Evolutionary conservation across 2,888 invertebrate species (phyloP).

Genomic region (Napeogenes sylphis): DNA sequence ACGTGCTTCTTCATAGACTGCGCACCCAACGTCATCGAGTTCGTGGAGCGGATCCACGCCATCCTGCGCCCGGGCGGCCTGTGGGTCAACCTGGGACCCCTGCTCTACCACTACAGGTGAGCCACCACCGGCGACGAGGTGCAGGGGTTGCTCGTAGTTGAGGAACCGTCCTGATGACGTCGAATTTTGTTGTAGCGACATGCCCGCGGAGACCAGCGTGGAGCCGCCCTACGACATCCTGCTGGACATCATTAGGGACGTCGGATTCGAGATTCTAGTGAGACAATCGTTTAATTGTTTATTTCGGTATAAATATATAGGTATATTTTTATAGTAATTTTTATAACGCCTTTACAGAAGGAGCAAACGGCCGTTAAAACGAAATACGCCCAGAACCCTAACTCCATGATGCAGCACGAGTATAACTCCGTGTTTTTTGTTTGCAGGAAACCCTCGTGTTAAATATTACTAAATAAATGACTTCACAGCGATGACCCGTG

Average conservation of each 20-base stretch:
- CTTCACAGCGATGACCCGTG: not conserved
- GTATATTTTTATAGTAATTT: not conserved
- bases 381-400: conserved; percentile 93
- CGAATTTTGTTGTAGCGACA: conserved; percentile 75
- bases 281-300: conserved; percentile 36
- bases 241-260: conserved; percentile 84
- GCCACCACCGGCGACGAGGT: too few relatives aligned
- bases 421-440: conserved; percentile 96
- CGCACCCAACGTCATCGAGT: conserved; percentile 96
- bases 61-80: conserved; percentile 93
- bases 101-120: conserved; percentile 91
- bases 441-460: conserved; percentile 84
- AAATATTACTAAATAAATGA: not conserved
- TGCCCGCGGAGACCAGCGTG: conserved; percentile 91
- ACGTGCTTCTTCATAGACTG: conserved; percentile 99
- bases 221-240: conserved; percentile 95
- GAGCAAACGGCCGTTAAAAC: conserved; percentile 88
- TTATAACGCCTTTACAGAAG: conserved; percentile 74
- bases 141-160: too few relatives aligned
- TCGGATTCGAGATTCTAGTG: conserved; percentile 89
- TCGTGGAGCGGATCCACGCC: conserved; percentile 93
- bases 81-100: conserved; percentile 94
- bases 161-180: too few relatives aligned
- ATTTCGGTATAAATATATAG: not conserved
- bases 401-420: conserved; percentile 94